phyloP scores from a whole-genome alignment of 2,888 invertebrate species.

The Noctua comes region DNA sequence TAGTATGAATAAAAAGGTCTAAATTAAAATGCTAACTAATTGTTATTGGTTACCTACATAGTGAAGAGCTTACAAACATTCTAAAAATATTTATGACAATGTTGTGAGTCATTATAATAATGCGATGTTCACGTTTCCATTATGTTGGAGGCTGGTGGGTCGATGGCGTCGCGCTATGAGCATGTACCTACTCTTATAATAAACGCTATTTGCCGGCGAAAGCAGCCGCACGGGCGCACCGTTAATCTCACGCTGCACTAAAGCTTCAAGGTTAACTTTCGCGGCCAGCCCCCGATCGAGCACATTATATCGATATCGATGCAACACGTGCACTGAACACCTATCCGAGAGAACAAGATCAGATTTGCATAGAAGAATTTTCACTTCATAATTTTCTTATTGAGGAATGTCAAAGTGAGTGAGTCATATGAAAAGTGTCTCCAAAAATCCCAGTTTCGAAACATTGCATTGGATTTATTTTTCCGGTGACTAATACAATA shows the following conservation, averaged over 20 bases:
- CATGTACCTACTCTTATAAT: constrained; percentile 49
- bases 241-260: constrained; percentile 81
- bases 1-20: constrained; percentile 50
- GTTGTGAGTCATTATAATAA: constrained; percentile 76
- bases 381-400: constrained; percentile 18
- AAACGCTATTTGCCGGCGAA: constrained; percentile 78
- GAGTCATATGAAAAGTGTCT: not conserved
- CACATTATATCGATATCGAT: constrained; percentile 50
- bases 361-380: constrained; percentile 21
- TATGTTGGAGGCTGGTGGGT: constrained; percentile 62
- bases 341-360: constrained; percentile 42
- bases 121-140: constrained; percentile 67
- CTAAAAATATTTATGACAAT: constrained; percentile 85
- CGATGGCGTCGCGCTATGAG: constrained; percentile 42
- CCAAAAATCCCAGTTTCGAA: not conserved
- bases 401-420: not conserved
- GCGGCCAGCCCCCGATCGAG: constrained; percentile 74
- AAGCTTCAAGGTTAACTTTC: constrained; percentile 87
- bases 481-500: constrained; percentile 1
- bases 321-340: constrained; percentile 53
- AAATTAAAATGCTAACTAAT: constrained; percentile 54
- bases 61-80: constrained; percentile 69
- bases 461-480: not conserved
- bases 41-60: constrained; percentile 47
- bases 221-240: constrained; percentile 78